These are phyloP conservation scores for Stegastes partitus DNA, from an alignment of 2,113 vertebrate genomes.

Conservation along the genomic window DNA sequence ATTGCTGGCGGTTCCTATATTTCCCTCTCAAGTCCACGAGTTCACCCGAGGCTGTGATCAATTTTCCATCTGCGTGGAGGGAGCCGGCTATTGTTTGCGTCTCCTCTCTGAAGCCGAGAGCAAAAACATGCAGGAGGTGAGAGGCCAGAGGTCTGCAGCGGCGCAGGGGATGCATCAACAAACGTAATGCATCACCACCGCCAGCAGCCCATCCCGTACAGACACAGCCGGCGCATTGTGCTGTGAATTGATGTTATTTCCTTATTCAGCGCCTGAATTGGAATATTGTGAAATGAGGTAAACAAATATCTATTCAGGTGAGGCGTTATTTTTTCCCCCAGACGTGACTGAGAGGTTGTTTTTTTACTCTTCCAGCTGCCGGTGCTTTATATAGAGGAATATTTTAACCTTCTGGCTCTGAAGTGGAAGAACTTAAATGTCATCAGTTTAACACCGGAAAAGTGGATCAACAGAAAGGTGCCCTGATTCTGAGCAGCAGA, in stretches of 20 bases:
- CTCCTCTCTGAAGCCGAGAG: conserved; percentile 53
- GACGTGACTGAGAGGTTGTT: not conserved
- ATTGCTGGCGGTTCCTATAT: not conserved
- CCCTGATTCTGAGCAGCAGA: conserved; percentile 6
- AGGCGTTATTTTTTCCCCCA: not conserved
- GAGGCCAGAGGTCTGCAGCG: conserved; percentile 28
- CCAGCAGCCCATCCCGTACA: too few species aligned
- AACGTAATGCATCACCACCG: conserved; percentile 28
- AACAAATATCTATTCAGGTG: conserved; percentile 1
- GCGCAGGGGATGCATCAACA: conserved; percentile 35
- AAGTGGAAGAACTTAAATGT: conserved; percentile 2
- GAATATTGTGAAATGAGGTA: not conserved
- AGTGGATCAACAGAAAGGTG: conserved; percentile 4
- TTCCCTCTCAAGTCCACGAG: conserved; percentile 32
- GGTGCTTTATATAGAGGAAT: not conserved
- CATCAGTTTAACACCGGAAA: conserved; percentile 17
- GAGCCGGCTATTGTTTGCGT: conserved; percentile 40
- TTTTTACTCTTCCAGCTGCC: not conserved
- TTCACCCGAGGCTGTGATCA: conserved; percentile 43
- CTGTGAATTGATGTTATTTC: too few species aligned
- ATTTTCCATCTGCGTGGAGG: conserved; percentile 50
- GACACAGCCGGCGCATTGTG: too few species aligned
- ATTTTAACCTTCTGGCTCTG: not conserved
- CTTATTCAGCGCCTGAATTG: not conserved
- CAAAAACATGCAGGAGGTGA: conserved; percentile 35